Base-by-base conservation (phyloP, 2,113 vertebrate genomes). In the Oceanites oceanicus region DNA sequence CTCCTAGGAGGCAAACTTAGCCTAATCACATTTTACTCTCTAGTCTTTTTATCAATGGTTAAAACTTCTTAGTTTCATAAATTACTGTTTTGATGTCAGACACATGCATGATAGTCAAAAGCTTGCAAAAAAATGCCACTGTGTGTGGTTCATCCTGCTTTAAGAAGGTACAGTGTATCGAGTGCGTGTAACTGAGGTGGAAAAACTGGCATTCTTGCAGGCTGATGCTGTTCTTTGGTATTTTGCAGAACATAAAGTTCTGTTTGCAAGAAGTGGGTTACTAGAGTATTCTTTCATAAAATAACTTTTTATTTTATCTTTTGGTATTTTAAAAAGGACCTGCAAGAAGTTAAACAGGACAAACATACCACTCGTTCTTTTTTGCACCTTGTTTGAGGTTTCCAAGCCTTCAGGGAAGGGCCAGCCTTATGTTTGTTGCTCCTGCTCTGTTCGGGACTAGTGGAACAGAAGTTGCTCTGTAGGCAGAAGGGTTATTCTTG, bases 351-450 rank as follows among this genome's bases (percentile, higher is more conserved):
- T 72, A 30, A 83, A 20, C 4, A 8, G 58, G 34, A 23, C 59
- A 40, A 45, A 70, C 2, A 2, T 6, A 21, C 2, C 4, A 1
- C 62, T 62, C 0, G 0, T 21, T 50, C 13, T 38, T 50, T n/a
- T 44, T 44, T 50, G 21, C 42, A 14, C 70, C 36, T 75, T 9
- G 5, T 15, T 36, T 44, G 61, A 63, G 49, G 29, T 36, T 70
- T 75, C n/a, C 16, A 56, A 30, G 63, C 9, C 3, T 2, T 17
- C 23, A 16, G 77, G 36, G 49, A 12, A 29, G 63, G 44, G 36
- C 9, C 32, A 11, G 27, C 22, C 9, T 32, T 11, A 10, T 0
- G 21, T 17, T 55, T 0, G 22, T 23, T 44, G 76, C 38, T 67
- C 25, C 40, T 26, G 3, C 18, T 40, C 45, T 10, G 34, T 40